Evolutionary conservation across 2,888 invertebrate genomes (phyloP), one percentile per base, ranked within the genome.

Genomic region (Apotomis turbidana): DNA sequence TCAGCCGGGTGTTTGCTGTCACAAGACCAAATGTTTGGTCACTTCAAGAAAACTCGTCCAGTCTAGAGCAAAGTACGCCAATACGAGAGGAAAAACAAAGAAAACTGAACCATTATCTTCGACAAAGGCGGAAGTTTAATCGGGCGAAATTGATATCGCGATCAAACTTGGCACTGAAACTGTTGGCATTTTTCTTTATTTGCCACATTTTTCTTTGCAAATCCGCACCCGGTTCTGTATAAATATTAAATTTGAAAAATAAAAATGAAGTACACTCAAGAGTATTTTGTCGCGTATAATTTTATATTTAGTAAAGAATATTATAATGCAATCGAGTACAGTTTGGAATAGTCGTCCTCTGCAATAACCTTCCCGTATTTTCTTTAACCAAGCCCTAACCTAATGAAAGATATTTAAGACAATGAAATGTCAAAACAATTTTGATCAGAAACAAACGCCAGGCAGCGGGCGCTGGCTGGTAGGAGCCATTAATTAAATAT

Each of bases 401-500:
- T 2, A 27, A 27, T 27, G 27, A 60, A 15, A 9, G 44, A 44
- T 15, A n/a, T n/a, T n/a, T n/a, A 13, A 15, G 13, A 38, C 51
- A 59, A 51, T 68, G 51, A 13, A 51, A 36, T 15, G 46, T 49
- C 66, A 68, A 51, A 36, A 68, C 51, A 38, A 68, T 68, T 52
- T 51, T 10, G 8, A 51, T 15, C 51, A 27, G 15, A 15, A n/a
- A 51, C 46, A 57, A 41, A 57, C 15, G 55, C 38, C 3, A 36
- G 41, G 15, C 13, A 27, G n/a, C 13, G 9, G 15, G 15, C 38
- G 8, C 62, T 41, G 57, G 70, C 62, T 57, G 62, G 54, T 10
- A 5, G 46, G 55, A 9, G 49, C 57, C 27, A 70, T 70, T 70
- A 58, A 62, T 70, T 70, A 61, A 61, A 10, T 10, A 61, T 54